phyloP scores from a whole-genome alignment of 92 coral and sea anemone species.

The Parazoanthus darwini region DNA sequence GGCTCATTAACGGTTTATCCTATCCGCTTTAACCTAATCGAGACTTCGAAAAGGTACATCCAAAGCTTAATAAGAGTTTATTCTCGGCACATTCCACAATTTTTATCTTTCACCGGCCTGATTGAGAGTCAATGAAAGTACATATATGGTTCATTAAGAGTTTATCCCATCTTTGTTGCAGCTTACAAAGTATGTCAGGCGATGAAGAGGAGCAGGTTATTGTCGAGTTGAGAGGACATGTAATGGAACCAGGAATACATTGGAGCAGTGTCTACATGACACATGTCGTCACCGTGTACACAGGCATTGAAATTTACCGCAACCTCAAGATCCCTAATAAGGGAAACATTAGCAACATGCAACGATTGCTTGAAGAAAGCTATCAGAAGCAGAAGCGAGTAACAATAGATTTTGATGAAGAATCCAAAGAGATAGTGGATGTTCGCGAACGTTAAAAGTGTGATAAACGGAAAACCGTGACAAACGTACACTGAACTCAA shows the following conservation, averaged over 20 bases:
- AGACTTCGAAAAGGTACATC: no score
- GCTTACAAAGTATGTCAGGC: conserved; percentile 22
- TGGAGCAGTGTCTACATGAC: conserved; percentile 45
- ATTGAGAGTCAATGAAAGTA: background rate
- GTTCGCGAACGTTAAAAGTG: conserved; percentile 29
- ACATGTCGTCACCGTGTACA: conserved; percentile 32
- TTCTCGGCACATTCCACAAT: no score
- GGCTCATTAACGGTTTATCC: no score
- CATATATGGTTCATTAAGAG: background rate
- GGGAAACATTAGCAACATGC: conserved; percentile 27
- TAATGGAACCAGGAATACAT: conserved; percentile 34
- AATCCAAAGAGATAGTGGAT: conserved; percentile 35
- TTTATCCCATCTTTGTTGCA: background rate
- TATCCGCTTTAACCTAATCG: no score
- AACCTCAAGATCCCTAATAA: conserved; percentile 34
- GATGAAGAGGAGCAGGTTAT: conserved; percentile 38
- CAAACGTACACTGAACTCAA: background rate
- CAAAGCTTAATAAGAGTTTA: background rate
- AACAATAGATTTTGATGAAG: conserved; percentile 33
- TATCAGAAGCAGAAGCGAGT: conserved; percentile 40
- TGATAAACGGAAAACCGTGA: background rate
- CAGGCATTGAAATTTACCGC: conserved; percentile 33
- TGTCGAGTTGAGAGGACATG: conserved; percentile 39
- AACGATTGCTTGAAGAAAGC: conserved; percentile 33
- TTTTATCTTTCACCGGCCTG: no score